phyloP scores from a whole-genome alignment of 1,140 invertebrate genomes.

The Gerris buenoi region DNA sequence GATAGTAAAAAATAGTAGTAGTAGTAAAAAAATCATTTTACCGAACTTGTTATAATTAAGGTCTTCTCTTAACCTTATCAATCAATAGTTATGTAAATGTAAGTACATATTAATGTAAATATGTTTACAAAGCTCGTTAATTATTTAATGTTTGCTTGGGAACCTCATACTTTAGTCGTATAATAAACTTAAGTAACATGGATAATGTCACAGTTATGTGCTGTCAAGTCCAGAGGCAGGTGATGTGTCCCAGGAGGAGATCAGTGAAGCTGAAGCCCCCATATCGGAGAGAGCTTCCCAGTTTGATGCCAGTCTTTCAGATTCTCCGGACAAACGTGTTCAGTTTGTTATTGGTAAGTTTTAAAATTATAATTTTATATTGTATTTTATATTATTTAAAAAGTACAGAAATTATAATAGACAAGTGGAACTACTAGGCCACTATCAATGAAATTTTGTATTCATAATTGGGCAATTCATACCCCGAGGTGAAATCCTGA shows the following conservation, averaged over 20 bases:
- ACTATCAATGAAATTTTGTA: too few species aligned
- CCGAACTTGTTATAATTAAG: not conserved
- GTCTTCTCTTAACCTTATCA: not conserved
- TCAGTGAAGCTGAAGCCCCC: conserved; percentile 1
- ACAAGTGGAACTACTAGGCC: too few species aligned
- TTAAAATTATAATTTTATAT: too few species aligned
- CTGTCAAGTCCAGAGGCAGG: conserved; percentile 1
- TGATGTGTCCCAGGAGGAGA: conserved; percentile 5
- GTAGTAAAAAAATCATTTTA: too few species aligned
- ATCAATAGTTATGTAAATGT: not conserved
- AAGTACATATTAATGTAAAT: not conserved
- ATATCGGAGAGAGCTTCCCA: conserved; percentile 11
- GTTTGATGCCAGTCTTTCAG: conserved; percentile 4
- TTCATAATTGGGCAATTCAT: too few species aligned
- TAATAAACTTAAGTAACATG: not conserved
- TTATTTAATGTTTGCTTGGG: not conserved
- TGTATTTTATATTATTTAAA: too few species aligned
- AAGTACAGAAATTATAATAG: too few species aligned
- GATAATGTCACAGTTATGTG: not conserved
- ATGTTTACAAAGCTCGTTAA: not conserved
- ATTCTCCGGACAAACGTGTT: conserved; percentile 28
- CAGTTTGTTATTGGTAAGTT: conserved; percentile 26
- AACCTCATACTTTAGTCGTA: not conserved
- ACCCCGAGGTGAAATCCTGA: too few species aligned
- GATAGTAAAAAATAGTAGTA: too few species aligned